Percentiles rank a stretch among this genome's conserved stretches.
Evolutionary conservation across 2,888 invertebrate genomes (phyloP).

Genomic region (Drosophila cracens): DNA sequence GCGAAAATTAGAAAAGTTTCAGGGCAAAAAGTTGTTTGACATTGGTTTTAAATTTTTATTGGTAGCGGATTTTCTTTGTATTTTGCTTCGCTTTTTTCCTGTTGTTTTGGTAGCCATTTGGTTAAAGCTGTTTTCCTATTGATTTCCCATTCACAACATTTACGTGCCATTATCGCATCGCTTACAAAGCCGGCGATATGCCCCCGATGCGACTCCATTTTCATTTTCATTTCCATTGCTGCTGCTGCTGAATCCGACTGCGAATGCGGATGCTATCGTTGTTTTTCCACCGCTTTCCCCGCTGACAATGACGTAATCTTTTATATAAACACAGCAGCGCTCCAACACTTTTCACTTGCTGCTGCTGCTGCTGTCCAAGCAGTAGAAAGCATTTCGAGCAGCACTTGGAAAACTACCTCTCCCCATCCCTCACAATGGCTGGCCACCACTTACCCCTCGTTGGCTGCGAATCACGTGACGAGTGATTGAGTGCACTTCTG

Average conservation of each 20-base stretch:
- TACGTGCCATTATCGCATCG: constrained; percentile 72
- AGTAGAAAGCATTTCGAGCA: constrained; percentile 51
- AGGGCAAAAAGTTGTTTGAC: constrained; percentile 24
- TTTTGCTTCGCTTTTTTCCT: constrained; percentile 1
- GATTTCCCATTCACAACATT: constrained; percentile 76
- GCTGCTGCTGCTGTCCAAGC: constrained; percentile 53
- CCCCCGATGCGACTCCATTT: constrained; percentile 59
- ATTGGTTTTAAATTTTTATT: constrained; percentile 63
- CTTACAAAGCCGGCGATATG: constrained; percentile 61
- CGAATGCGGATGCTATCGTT: constrained; percentile 32
- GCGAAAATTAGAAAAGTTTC: constrained; percentile 79
- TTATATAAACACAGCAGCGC: constrained; percentile 71
- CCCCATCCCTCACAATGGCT: background rate
- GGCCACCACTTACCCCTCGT: background rate
- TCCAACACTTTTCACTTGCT: constrained; percentile 58
- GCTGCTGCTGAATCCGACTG: constrained; percentile 24
- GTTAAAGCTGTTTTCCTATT: constrained; percentile 64
- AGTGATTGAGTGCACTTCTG: constrained; percentile 79
- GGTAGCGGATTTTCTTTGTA: constrained; percentile 11
- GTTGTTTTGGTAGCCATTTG: constrained; percentile 15
- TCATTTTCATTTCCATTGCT: background rate
- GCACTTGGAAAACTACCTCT: constrained; percentile 13
- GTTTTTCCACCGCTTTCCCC: constrained; percentile 34
- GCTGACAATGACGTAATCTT: constrained; percentile 72
- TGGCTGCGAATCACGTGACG: constrained; percentile 70